Evolutionary conservation across 2,797 vertebrate species (phyloP), one percentile per base, ranked within the genome.

Genomic region (Vultur gryphus): DNA sequence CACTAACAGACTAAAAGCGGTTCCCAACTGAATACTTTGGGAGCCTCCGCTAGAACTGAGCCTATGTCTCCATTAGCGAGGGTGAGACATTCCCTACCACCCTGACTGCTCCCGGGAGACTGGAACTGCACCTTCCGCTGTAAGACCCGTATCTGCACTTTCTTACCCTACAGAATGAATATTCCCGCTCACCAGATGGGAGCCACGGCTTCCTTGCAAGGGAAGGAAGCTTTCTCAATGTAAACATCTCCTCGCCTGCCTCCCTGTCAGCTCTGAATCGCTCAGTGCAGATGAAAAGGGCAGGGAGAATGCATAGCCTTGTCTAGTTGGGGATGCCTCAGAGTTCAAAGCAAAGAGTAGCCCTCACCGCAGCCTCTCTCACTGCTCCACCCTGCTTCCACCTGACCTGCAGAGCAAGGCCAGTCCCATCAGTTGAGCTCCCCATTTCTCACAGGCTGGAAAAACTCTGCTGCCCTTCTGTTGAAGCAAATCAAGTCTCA

Each of bases 131-230:
- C 49, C 33, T 85, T 46, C 43, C 5, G 6, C 29, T 87, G 0
- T 7, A 54, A 85, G 48, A 43, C 13, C 52, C 28, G 1, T 3
- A 29, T 16, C 33, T 78, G 39, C 35, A 20, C 19, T 44, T 43
- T 19, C 49, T 62, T 44, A 65, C n/a, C 39, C 69, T 31, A 9
- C 33, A 33, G 51, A 89, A 33, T 0, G 5, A 58, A 16, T 9
- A 9, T 16, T 79, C 18, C 54, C 0, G 0, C 48, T 41, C 35
- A 41, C 13, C 25, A 37, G 49, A 33, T 4, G 5, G 70, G 24
- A 89, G 10, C 57, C 12, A 43, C 0, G 6, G 35, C 29, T 67
- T 59, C 52, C 28, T 28, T 29, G 24, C 28, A 65, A 44, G 39
- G 25, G n/a, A n/a, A n/a, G n/a, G n/a, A n/a, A 57, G 26, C 31